A percentile compares a stretch with the other conserved stretches of the same genome.
Evolutionary conservation across 2,888 invertebrate genomes (phyloP).

Genomic region (Erebia aethiops): DNA sequence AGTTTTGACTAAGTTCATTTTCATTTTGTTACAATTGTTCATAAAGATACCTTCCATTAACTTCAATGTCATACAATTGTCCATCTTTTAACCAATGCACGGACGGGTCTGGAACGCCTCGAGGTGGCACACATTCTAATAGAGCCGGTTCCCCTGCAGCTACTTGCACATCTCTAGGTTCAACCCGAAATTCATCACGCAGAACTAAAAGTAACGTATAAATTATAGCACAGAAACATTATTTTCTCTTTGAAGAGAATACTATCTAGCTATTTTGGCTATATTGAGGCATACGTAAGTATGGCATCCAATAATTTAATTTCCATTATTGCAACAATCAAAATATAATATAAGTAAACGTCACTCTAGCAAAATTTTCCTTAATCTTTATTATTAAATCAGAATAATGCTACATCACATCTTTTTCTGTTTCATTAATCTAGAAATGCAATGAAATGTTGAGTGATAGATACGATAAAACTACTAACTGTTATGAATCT

Average conservation of each 20-base stretch:
- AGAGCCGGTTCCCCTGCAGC: constrained; percentile 96
- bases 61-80: constrained; percentile 83
- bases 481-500: constrained; percentile 41
- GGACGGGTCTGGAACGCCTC: constrained; percentile 97
- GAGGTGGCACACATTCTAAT: constrained; percentile 96
- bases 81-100: constrained; percentile 95
- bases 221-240: background rate
- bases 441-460: background rate
- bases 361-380: too few relatives aligned
- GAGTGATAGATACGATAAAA: constrained; percentile 20
- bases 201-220: constrained; percentile 86
- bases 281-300: too few relatives aligned
- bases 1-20: too few relatives aligned
- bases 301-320: too few relatives aligned
- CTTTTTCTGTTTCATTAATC: background rate
- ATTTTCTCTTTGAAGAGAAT: background rate
- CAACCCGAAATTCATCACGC: constrained; percentile 96
- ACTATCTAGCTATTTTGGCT: too few relatives aligned
- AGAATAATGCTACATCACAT: too few relatives aligned
- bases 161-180: constrained; percentile 95
- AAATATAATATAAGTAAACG: too few relatives aligned
- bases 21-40: background rate
- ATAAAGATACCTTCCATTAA: constrained; percentile 82
- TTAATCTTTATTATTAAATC: too few relatives aligned
- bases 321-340: too few relatives aligned